A percentile compares a stretch with the other conserved stretches of the same genome.
Conservation (phyloP, 2,888 invertebrate species). For the Ethmia dodecea region DNA sequence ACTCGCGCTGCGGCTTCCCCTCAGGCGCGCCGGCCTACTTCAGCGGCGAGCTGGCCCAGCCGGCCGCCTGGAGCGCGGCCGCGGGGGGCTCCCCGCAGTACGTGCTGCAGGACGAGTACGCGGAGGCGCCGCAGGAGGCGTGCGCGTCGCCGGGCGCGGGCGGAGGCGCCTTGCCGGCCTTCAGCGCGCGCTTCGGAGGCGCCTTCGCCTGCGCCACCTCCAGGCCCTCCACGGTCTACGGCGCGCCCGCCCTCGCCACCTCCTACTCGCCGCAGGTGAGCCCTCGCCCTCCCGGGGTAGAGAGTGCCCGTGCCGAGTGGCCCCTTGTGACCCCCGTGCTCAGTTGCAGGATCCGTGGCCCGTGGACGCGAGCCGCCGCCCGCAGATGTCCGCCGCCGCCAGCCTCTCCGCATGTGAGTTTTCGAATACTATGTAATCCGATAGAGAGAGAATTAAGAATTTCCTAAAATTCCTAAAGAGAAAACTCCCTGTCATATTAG, state of each 20-base stretch:
- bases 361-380: constrained; percentile 52
- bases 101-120: constrained; percentile 37
- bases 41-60: constrained; percentile 32
- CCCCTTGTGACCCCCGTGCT: not conserved
- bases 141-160: constrained; percentile 39
- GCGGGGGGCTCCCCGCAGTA: constrained; percentile 50
- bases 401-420: constrained; percentile 85
- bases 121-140: constrained; percentile 12
- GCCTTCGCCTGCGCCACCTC: constrained; percentile 48
- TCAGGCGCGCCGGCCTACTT: constrained; percentile 53
- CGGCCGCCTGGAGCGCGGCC: not conserved
- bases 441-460: no score
- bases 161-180: constrained; percentile 71
- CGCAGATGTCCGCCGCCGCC: constrained; percentile 81
- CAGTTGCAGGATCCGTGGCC: constrained; percentile 58
- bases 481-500: no score
- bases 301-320: not conserved
- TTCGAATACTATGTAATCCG: not conserved
- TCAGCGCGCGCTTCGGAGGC: constrained; percentile 74
- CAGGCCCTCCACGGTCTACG: constrained; percentile 48
- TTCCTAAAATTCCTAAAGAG: no score
- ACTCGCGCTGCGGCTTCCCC: constrained; percentile 50
- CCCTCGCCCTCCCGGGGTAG: not conserved
- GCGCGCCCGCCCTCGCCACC: constrained; percentile 33
- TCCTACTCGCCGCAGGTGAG: constrained; percentile 50